Conservation (phyloP, 1,140 invertebrate genomes). For the Vanessa atalanta region DNA sequence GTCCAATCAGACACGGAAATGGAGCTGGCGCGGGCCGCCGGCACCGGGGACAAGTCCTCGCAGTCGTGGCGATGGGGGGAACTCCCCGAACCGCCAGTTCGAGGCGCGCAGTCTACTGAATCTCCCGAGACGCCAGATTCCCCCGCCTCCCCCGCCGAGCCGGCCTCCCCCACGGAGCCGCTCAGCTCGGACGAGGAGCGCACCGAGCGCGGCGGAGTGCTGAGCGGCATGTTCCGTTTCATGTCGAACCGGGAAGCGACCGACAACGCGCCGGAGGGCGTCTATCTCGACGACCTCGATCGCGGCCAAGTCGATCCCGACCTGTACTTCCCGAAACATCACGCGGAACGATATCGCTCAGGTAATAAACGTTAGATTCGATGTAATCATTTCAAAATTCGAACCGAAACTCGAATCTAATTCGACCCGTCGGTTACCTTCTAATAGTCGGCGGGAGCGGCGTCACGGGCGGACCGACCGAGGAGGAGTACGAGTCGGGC, state of each 20-base stretch:
- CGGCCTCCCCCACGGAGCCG: conserved; percentile 63
- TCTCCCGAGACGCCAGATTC: conserved; percentile 48
- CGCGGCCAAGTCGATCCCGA: conserved; percentile 94
- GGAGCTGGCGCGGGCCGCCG: conserved; percentile 87
- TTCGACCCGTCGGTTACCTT: neutral
- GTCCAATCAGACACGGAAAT: conserved; percentile 97
- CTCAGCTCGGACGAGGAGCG: conserved; percentile 74
- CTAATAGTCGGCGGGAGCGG: conserved; percentile 19
- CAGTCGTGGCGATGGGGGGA: conserved; percentile 99
- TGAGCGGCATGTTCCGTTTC: conserved; percentile 95
- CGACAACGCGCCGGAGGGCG: conserved; percentile 85
- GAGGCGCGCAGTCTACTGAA: conserved; percentile 45
- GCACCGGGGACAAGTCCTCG: conserved; percentile 78
- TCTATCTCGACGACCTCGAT: conserved; percentile 96
- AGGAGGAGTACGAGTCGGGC: conserved; percentile 97
- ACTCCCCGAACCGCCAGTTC: conserved; percentile 85
- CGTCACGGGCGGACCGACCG: conserved; percentile 76
- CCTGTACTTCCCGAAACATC: conserved; percentile 90
- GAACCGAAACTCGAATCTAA: too few relatives aligned
- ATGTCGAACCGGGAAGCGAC: conserved; percentile 89
- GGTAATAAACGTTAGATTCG: conserved; percentile 38
- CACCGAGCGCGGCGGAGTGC: conserved; percentile 80
- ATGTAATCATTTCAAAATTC: too few relatives aligned
- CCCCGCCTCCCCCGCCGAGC: conserved; percentile 48
- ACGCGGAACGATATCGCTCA: conserved; percentile 60